A percentile compares a stretch with the other conserved stretches of the same genome.
phyloP scores from a whole-genome alignment of 2,113 vertebrate species.

The Sylvilagus bachmani region DNA sequence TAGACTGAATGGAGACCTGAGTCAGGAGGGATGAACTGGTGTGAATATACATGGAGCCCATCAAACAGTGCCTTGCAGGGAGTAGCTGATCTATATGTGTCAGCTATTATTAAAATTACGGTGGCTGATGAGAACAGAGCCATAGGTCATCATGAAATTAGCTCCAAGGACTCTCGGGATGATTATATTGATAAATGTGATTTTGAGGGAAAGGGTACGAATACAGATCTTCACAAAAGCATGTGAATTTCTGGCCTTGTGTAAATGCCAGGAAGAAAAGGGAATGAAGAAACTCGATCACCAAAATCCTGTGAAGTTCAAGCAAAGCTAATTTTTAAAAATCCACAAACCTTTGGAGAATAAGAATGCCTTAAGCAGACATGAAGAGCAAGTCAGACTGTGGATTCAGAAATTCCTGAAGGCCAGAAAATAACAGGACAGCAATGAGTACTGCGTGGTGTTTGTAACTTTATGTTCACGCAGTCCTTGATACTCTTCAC shows the following conservation, averaged over 20 bases:
- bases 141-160: neutral
- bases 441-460: neutral
- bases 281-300: neutral
- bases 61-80: accelerated
- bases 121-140: neutral
- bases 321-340: neutral
- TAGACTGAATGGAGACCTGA: neutral
- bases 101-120: neutral
- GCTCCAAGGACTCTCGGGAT: neutral
- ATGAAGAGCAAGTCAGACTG: neutral
- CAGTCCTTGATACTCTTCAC: neutral
- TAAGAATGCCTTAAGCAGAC: neutral
- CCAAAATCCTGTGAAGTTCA: constrained; percentile 20
- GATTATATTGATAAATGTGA: neutral
- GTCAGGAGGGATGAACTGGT: neutral
- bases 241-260: neutral
- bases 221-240: neutral
- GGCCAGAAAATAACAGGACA: neutral
- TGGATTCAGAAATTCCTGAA: neutral
- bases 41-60: neutral
- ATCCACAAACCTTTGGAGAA: neutral
- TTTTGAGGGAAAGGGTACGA: neutral
- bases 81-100: neutral
- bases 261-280: neutral
- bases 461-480: neutral